Conservation (phyloP, 2,797 vertebrate genomes). For the Cebuella pygmaea region DNA sequence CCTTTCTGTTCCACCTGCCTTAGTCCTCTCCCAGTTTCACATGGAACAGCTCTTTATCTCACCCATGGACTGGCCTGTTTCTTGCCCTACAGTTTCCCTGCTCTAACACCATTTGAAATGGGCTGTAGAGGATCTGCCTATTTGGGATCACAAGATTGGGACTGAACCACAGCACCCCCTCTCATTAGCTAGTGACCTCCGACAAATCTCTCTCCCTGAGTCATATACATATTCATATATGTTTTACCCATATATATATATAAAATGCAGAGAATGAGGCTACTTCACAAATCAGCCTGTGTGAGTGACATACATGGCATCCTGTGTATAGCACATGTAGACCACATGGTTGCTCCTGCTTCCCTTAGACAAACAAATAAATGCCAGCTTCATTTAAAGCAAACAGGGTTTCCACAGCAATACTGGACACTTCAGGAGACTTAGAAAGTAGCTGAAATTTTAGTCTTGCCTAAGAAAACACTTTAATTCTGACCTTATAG, state of each 20-base stretch:
- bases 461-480: conserved; percentile 19
- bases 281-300: not conserved
- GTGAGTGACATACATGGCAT: not conserved
- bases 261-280: not conserved
- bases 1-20: not conserved
- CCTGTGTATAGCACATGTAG: accelerated
- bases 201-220: not conserved
- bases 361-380: not conserved
- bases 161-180: not conserved
- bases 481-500: conserved; percentile 21
- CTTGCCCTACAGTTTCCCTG: not conserved
- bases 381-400: not conserved
- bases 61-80: not conserved
- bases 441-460: conserved; percentile 25
- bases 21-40: not conserved
- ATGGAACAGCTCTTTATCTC: not conserved
- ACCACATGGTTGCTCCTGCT: not conserved
- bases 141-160: not conserved
- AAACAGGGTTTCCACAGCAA: not conserved
- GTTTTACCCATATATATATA: not conserved
- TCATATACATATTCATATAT: not conserved
- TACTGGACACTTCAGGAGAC: not conserved
- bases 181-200: not conserved
- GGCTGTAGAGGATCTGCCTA: not conserved
- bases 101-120: not conserved